phyloP scores from a whole-genome alignment of 2,888 invertebrate species.

The Drosophila mimica region DNA sequence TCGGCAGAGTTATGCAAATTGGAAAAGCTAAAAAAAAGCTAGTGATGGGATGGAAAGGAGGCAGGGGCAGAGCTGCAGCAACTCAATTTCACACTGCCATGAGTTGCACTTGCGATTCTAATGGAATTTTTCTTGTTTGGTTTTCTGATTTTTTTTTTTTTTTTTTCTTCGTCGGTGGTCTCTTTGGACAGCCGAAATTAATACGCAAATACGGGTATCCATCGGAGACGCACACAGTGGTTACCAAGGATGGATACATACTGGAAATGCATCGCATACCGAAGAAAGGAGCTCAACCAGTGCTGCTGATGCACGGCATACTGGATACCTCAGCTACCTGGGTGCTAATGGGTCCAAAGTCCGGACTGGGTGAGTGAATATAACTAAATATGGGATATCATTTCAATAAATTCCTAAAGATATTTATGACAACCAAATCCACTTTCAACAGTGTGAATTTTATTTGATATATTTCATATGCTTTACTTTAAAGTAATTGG shows the following conservation, averaged over 20 bases:
- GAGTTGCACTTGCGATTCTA: slow-evolving; percentile 64
- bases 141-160: slow-evolving; percentile 14
- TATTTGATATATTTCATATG: neutral
- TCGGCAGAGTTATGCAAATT: slow-evolving; percentile 67
- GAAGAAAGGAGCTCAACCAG: slow-evolving; percentile 85
- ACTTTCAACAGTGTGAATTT: neutral
- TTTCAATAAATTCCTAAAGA: neutral
- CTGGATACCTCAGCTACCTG: slow-evolving; percentile 91
- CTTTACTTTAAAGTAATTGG: neutral
- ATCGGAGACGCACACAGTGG: slow-evolving; percentile 88
- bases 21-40: slow-evolving; percentile 31
- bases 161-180: slow-evolving; percentile 11
- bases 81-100: slow-evolving; percentile 73
- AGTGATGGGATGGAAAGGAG: slow-evolving; percentile 7
- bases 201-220: slow-evolving; percentile 88
- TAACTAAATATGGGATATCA: neutral
- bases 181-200: slow-evolving; percentile 86
- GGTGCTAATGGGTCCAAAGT: slow-evolving; percentile 89
- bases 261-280: slow-evolving; percentile 91
- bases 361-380: slow-evolving; percentile 87
- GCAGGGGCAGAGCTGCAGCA: slow-evolving; percentile 19
- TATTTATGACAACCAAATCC: neutral
- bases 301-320: slow-evolving; percentile 90
- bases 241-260: slow-evolving; percentile 92
- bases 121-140: slow-evolving; percentile 35